Conservation (phyloP, 2,888 invertebrate genomes). For the Petrolisthes manimaculis region DNA sequence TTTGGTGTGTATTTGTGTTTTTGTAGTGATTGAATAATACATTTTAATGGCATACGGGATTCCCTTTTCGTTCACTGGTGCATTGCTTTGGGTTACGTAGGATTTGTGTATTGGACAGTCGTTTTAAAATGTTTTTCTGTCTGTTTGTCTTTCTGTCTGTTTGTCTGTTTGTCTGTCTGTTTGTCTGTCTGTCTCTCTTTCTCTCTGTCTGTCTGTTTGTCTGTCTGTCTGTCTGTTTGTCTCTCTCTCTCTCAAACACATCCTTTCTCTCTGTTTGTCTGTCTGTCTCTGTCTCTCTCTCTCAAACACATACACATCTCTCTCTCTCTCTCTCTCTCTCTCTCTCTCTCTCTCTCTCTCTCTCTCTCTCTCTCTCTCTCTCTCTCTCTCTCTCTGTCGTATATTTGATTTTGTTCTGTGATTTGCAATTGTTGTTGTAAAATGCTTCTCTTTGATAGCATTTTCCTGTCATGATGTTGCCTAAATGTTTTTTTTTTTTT, state of each 20-base stretch:
- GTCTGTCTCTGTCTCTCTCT: too few species aligned
- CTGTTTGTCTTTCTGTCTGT: too few species aligned
- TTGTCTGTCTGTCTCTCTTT: neutral
- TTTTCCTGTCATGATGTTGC: too few species aligned
- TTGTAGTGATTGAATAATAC: too few species aligned
- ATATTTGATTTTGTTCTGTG: neutral
- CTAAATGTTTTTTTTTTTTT: too few species aligned
- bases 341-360: neutral
- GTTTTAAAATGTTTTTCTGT: too few species aligned
- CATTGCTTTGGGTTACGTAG: neutral
- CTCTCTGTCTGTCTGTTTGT: neutral
- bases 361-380: neutral
- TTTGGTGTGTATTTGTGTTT: too few species aligned
- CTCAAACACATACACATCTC: neutral
- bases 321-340: neutral
- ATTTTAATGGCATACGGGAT: too few species aligned
- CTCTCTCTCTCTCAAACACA: neutral
- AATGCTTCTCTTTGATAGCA: too few species aligned
- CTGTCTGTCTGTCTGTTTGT: neutral
- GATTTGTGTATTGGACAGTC: neutral
- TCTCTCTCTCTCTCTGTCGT: neutral
- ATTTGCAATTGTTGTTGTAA: too few species aligned
- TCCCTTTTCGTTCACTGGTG: neutral
- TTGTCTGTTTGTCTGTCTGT: too few species aligned
- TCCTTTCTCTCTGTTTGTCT: neutral